These are phyloP conservation scores for Sebastes vulpes DNA, from an alignment of 2,797 vertebrate species.

Conservation along the genomic window DNA sequence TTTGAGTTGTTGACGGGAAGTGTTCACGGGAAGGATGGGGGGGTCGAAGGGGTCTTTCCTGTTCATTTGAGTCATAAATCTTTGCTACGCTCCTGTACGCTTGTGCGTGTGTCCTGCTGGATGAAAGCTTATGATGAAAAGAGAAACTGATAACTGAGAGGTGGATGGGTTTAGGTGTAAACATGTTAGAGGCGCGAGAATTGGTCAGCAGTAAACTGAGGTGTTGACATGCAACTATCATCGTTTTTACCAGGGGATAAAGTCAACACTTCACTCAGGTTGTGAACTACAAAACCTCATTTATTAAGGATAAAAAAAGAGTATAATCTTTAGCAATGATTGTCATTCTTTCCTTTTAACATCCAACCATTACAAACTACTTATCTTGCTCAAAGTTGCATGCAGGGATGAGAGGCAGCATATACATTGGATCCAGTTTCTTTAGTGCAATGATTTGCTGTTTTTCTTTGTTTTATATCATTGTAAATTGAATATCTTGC, in stretches of 20 bases:
- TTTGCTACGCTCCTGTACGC: neutral
- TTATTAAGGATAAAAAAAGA: neutral
- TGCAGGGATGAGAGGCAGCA: neutral
- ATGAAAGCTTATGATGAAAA: neutral
- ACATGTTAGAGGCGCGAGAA: constrained; percentile 14
- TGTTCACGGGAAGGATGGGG: neutral
- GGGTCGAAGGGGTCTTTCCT: neutral
- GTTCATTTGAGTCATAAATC: constrained; percentile 1
- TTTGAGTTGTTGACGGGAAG: constrained; percentile 17
- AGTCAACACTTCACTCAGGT: neutral
- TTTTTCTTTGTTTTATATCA: no score
- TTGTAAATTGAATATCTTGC: no score
- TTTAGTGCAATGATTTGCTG: neutral
- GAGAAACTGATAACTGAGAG: neutral
- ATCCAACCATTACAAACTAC: neutral
- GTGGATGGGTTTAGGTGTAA: constrained; percentile 1
- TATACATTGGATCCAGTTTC: neutral
- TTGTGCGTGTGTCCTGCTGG: neutral
- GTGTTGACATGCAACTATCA: neutral
- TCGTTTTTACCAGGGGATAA: neutral
- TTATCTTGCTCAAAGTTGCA: neutral
- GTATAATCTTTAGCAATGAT: neutral
- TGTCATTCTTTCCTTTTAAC: neutral
- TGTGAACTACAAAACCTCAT: neutral
- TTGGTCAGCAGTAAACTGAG: neutral